phyloP scores from a whole-genome alignment of 2,797 vertebrate species.

The Alca torda region DNA sequence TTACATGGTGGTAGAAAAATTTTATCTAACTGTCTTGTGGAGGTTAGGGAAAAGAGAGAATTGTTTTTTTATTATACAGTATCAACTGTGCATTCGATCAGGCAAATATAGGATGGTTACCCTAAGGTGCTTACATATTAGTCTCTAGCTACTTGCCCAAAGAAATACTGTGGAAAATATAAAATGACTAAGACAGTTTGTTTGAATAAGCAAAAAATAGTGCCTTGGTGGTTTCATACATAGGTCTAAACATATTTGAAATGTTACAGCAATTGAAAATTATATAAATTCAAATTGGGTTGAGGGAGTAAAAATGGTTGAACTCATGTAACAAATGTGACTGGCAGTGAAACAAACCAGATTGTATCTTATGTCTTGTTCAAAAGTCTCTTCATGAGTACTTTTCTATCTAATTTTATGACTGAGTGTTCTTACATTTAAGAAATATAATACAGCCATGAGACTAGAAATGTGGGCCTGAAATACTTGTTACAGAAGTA shows the following conservation, averaged over 20 bases:
- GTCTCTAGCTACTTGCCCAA: neutral
- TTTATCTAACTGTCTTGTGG: neutral
- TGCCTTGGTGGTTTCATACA: neutral
- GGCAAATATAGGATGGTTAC: neutral
- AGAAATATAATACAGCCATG: neutral
- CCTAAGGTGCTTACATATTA: neutral
- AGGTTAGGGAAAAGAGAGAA: neutral
- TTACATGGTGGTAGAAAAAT: neutral
- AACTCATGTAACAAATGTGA: neutral
- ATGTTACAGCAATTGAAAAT: neutral
- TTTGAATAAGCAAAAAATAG: neutral
- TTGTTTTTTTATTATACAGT: neutral
- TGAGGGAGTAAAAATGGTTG: neutral
- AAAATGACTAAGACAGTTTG: neutral
- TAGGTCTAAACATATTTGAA: neutral
- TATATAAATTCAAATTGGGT: neutral
- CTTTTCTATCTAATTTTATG: neutral
- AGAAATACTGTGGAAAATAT: neutral
- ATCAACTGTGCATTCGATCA: conserved; percentile 6
- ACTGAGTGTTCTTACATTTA: neutral
- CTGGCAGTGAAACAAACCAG: neutral
- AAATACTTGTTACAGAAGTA: neutral
- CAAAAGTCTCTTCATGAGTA: neutral
- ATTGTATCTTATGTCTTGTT: neutral
- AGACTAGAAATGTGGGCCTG: neutral